A percentile compares a stretch with the other conserved stretches of the same genome.
phyloP scores from a whole-genome alignment of 1,140 invertebrate genomes.

The Caenorhabditis latens region DNA sequence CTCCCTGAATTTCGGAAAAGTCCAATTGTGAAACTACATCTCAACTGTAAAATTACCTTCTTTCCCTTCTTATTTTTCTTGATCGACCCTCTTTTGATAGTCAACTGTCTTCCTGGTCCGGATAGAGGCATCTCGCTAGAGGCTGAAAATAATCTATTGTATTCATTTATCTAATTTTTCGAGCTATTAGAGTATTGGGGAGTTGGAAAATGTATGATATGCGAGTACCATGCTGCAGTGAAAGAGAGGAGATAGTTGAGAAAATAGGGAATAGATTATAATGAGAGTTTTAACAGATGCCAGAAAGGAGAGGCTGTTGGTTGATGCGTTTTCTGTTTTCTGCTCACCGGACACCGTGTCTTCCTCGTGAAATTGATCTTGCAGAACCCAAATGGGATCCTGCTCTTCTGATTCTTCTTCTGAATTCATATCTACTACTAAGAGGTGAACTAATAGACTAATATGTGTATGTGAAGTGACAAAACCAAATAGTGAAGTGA shows the following conservation, averaged over 20 bases:
- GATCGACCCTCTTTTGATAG: constrained; percentile 66
- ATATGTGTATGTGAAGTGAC: neutral
- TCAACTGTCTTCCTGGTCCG: constrained; percentile 72
- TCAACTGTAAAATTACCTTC: constrained; percentile 38
- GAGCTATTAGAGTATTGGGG: neutral
- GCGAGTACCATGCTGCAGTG: constrained; percentile 44
- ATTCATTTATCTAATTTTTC: neutral
- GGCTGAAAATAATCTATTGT: neutral
- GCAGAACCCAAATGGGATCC: constrained; percentile 43
- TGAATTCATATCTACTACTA: constrained; percentile 38
- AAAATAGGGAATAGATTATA: neutral
- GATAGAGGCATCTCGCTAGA: constrained; percentile 73
- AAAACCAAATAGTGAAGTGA: neutral
- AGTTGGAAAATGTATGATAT: neutral
- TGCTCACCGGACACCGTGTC: constrained; percentile 62
- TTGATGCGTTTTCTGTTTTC: constrained; percentile 19
- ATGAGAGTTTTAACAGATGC: neutral
- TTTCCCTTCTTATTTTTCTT: constrained; percentile 70
- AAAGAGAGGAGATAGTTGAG: constrained; percentile 4
- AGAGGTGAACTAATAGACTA: neutral
- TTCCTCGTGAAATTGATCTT: constrained; percentile 55
- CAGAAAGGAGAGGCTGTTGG: constrained; percentile 3
- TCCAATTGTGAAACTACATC: neutral
- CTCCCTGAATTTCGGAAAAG: neutral
- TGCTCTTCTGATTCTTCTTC: constrained; percentile 49